These are phyloP conservation scores for Macrosoma leucophasiata DNA, from an alignment of 2,888 invertebrate genomes.

Conservation along the genomic window DNA sequence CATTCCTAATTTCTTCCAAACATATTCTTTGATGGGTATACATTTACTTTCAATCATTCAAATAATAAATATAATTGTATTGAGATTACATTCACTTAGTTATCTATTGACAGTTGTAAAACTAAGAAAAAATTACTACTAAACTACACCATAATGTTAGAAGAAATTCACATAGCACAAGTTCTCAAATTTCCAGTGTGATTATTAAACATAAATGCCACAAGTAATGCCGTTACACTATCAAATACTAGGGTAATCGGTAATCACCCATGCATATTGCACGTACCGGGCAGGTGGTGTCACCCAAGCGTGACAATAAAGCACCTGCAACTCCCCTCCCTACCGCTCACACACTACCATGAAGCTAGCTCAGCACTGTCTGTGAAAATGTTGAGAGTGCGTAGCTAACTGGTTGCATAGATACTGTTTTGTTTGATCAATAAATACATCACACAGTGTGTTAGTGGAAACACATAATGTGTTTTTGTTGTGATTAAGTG, in stretches of 20 bases:
- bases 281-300: constrained; percentile 59
- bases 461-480: constrained; percentile 46
- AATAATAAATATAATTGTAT: too few species aligned
- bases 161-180: too few species aligned
- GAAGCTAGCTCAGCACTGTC: constrained; percentile 39
- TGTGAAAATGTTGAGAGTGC: too few species aligned
- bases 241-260: constrained; percentile 34
- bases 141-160: too few species aligned
- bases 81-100: too few species aligned
- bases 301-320: constrained; percentile 45
- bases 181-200: constrained; percentile 3
- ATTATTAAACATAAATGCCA: constrained; percentile 17
- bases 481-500: constrained; percentile 38
- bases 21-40: too few species aligned
- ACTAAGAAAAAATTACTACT: too few species aligned
- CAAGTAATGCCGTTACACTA: constrained; percentile 28
- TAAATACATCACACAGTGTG: constrained; percentile 51
- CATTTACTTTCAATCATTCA: too few species aligned
- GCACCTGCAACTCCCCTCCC: constrained; percentile 66
- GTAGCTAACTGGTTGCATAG: constrained; percentile 49
- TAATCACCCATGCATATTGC: constrained; percentile 48
- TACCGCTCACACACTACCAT: constrained; percentile 36
- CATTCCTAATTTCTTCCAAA: too few species aligned
- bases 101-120: too few species aligned
- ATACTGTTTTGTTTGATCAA: constrained; percentile 69